Base-by-base conservation (phyloP, 2,113 vertebrate species). In the Cyanoramphus novaezelandiae region DNA sequence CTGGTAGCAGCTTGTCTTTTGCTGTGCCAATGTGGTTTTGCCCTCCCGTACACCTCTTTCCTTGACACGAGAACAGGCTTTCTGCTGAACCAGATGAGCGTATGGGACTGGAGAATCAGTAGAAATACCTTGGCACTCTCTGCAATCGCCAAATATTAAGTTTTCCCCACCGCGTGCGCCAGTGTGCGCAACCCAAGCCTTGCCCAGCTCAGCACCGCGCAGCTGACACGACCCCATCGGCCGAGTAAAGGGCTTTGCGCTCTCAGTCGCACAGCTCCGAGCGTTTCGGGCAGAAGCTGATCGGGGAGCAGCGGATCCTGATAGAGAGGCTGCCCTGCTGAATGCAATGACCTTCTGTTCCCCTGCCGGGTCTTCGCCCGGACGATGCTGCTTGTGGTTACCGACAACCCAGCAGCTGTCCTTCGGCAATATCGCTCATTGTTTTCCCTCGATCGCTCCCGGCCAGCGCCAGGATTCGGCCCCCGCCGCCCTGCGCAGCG, bases 41-140 rank as follows among this genome's bases (percentile, higher is more conserved):
- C 50, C 78, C 39, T 59, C 28, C 43, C 4, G 11, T 0, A n/a
- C 49, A 83, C 24, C 33, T 75, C 46, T 37, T 33, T 24, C 2
- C 1, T 0, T 11, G n/a, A 50, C 33, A n/a, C 0, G 2, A 67
- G 46, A 69, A 25, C 13, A 14, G 24, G 24, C 9, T n/a, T 63
- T 74, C 72, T 52, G 35, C 49, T n/a, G 1, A 55, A 60, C 64
- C 0, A 2, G 31, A 41, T 1, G 3, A 13, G 13, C 2, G 3
- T 1, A 19, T 1, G 15, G 33, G 24, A 63, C 75, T 2, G 27
- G 15, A 67, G 47, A 47, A 75, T 43, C 50, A 65, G 55, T n/a
- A 57, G 33, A n/a, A 57, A 6, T 35, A 71, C 31, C 41, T 68
- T 70, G 52, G 44, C 72, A 17, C 52, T 24, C 11, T 59, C 67